Evolutionary conservation across 2,888 invertebrate species (phyloP), one percentile per base, ranked within the genome.

Genomic region (Eristalis intricaria): DNA sequence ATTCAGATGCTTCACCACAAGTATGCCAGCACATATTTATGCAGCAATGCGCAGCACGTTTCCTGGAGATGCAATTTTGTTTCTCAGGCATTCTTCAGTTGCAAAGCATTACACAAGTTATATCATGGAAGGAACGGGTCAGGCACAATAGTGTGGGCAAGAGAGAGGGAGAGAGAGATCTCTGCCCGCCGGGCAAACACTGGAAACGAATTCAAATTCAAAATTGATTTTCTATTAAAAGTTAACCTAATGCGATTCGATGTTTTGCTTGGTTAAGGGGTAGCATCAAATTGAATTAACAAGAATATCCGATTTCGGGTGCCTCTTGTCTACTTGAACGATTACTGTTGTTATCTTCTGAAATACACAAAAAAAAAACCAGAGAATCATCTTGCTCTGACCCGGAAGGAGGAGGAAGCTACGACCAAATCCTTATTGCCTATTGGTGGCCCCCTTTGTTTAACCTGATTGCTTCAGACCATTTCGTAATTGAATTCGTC

Each of bases 241-340:
- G 15, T 40, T 10, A 19, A 19, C 43, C 38, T 40, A 22, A 13
- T 23, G 5, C 10, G 15, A 4, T 32, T 10, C 15, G 11, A 1
- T 10, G 7, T 2, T 60, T 23, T 23, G 40, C 26, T 70, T 26
- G 29, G 50, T 0, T 43, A n/a, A 15, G 26, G 23, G 15, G 26
- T 26, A 5, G 60, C 11, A 22, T 60, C 40, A 29, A 35, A 65
- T 79, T 71, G 23, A 65, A 79, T 60, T 65, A 64, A 65, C 10
- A 32, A 29, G 15, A 50, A 64, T 43, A 29, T 26, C 26, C 22
- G 58, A 43, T 66, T 35, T 35, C 60, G 19, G 60, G n/a, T n/a
- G 50, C 50, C 15, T n/a, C n/a, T 32, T 38, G 10, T 73, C 32
- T 68, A 50, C 74, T 74, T 81, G 61, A 81, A 68, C 56, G 80